phyloP scores from a whole-genome alignment of 1,140 invertebrate species.

The Idris sp. region DNA sequence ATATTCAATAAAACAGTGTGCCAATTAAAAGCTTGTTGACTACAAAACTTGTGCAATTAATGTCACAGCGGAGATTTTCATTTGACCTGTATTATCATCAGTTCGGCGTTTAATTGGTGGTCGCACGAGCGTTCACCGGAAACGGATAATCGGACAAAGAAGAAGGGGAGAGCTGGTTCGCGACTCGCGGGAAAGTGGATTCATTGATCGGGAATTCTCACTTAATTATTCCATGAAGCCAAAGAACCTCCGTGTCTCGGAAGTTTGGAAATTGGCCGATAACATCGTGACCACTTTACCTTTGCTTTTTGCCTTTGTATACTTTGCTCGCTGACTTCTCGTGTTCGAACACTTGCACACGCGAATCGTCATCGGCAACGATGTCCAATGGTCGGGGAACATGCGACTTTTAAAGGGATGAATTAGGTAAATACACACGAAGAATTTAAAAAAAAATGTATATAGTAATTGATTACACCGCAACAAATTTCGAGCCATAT shows the following conservation, averaged over 20 bases:
- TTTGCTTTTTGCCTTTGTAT: constrained; percentile 34
- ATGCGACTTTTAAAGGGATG: constrained; percentile 43
- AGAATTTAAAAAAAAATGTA: too few species aligned
- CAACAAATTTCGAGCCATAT: too few species aligned
- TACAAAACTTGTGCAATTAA: constrained; percentile 24
- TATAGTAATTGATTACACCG: too few species aligned
- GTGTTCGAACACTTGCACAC: constrained; percentile 41
- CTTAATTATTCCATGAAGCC: constrained; percentile 47
- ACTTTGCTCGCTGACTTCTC: constrained; percentile 49
- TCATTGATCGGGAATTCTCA: constrained; percentile 48
- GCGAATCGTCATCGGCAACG: constrained; percentile 38
- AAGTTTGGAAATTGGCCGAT: constrained; percentile 52
- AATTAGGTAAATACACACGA: too few species aligned
- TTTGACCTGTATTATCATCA: constrained; percentile 11
- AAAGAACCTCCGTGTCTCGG: constrained; percentile 42
- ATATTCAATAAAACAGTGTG: too few species aligned
- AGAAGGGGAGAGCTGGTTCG: background rate
- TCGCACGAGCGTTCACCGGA: constrained; percentile 21
- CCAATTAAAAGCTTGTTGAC: constrained; percentile 25
- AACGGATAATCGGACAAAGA: constrained; percentile 45
- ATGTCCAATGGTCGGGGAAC: constrained; percentile 33
- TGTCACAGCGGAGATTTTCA: constrained; percentile 33
- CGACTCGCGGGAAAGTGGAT: constrained; percentile 23
- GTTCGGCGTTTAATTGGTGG: constrained; percentile 35
- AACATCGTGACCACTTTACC: constrained; percentile 41